Base-by-base conservation (phyloP, 2,797 vertebrate genomes). In the Enteromius anoplus region DNA sequence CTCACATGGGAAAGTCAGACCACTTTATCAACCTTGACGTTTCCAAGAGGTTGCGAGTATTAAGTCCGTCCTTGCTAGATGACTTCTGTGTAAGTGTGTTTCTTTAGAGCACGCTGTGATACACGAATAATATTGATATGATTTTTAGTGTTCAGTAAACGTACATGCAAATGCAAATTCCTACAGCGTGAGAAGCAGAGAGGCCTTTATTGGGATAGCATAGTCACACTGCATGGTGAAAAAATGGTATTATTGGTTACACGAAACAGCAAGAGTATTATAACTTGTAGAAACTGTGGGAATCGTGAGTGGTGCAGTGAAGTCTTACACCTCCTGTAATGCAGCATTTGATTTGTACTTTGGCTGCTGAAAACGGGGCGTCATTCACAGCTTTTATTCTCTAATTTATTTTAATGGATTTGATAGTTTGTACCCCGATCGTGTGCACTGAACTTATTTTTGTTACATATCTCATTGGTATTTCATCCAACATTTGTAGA, bases 21-120 rank as follows among this genome's bases (percentile, higher is more conserved):
- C 86, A 55, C 51, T 58, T 87, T 87, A 89, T 92, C 91, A 94
- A 92, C 93, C 93, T 92, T 94, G 92, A 90, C 91, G 90, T 89
- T 89, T 55, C 69, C 70, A 65, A 68, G 68, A 40, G 66, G 88
- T 80, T 87, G 80, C 85, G 86, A 77, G 49, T 86, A 84, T 89
- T 17, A 89, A 91, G 90, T 89, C 45, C 91, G 92, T 87, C 93
- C 90, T 93, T 93, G 92, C 93, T 90, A 88, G 85, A 89, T 91
- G 90, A 89, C 90, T 90, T 93, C 89, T 88, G 83, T 82, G 71
- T 83, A 80, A 81, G 86, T 88, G 83, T 65, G 80, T 26, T 45
- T 6, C 49, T 70, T 47, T 26, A 58, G n/a, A 23, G 55, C n/a
- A 5, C 62, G 26, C 6, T 65, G 10, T 78, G 75, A 45, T 32